Conservation (phyloP, 2,888 invertebrate genomes). For the Acanthococcus lagerstroemiae region DNA sequence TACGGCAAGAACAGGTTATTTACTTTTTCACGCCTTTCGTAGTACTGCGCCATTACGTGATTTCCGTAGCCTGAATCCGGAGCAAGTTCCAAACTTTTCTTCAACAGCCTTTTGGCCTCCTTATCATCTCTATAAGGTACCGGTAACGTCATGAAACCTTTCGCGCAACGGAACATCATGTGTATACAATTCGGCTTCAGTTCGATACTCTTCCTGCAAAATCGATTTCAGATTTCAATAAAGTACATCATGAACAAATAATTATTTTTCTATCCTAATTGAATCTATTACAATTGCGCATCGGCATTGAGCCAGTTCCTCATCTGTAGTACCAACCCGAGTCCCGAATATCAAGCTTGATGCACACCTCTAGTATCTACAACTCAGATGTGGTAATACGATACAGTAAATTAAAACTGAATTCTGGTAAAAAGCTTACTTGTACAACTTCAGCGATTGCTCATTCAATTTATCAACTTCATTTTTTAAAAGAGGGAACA, state of each 20-base stretch:
- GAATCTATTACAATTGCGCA: too few relatives aligned
- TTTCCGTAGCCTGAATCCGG: constrained; percentile 2
- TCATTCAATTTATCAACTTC: neutral
- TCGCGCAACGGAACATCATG: constrained; percentile 1
- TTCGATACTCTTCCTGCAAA: constrained; percentile 2
- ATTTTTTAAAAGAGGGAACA: neutral
- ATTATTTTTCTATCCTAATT: too few relatives aligned
- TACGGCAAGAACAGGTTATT: too few relatives aligned
- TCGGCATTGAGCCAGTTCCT: too few relatives aligned
- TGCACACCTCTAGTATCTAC: too few relatives aligned
- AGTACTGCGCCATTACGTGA: constrained; percentile 12
- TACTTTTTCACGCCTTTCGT: constrained; percentile 6
- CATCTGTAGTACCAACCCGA: too few relatives aligned
- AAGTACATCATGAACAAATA: too few relatives aligned
- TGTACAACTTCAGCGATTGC: neutral
- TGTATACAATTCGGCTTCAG: constrained; percentile 6
- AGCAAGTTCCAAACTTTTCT: neutral
- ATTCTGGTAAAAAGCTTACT: neutral
- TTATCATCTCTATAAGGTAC: neutral
- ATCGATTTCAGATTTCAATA: neutral
- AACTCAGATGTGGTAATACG: too few relatives aligned
- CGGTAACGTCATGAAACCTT: constrained; percentile 9
- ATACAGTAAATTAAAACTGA: neutral
- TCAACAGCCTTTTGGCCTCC: neutral
- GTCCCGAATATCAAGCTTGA: too few relatives aligned